A percentile compares a stretch with the other conserved stretches of the same genome.
These are phyloP conservation scores for Caenorhabditis parvicauda DNA, from an alignment of 2,888 invertebrate genomes.

Conservation along the genomic window DNA sequence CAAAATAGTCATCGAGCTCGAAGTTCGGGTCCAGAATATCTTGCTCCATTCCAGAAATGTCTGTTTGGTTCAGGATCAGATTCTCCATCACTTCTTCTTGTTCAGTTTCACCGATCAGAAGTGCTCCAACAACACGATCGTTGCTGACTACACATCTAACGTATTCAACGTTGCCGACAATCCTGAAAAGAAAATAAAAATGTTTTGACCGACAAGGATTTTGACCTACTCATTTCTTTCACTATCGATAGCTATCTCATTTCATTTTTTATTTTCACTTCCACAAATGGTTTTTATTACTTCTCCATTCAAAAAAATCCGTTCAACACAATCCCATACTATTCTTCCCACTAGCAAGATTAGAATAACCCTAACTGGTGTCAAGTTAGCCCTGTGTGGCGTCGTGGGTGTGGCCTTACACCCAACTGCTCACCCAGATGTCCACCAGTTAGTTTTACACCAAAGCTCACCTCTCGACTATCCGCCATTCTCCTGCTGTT, in stretches of 20 bases:
- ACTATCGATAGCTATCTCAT: not conserved
- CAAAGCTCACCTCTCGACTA: slow-evolving; percentile 21
- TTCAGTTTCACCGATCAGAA: slow-evolving; percentile 93
- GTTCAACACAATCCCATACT: too few species aligned
- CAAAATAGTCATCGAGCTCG: slow-evolving; percentile 98
- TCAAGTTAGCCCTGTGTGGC: too few species aligned
- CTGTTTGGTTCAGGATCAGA: slow-evolving; percentile 83
- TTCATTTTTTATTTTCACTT: slow-evolving; percentile 1
- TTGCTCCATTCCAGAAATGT: slow-evolving; percentile 82
- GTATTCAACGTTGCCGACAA: slow-evolving; percentile 62
- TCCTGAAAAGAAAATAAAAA: slow-evolving; percentile 22
- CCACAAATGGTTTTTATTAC: not conserved
- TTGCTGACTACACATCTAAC: slow-evolving; percentile 83
- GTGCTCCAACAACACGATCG: slow-evolving; percentile 84
- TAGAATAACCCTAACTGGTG: too few species aligned
- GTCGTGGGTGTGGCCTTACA: too few species aligned
- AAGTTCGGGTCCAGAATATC: slow-evolving; percentile 90
- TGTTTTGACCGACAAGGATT: not conserved
- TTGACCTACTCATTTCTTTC: not conserved
- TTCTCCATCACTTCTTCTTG: slow-evolving; percentile 75
- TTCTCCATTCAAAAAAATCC: too few species aligned
- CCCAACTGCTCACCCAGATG: too few species aligned
- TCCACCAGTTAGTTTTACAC: too few species aligned
- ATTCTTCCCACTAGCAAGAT: too few species aligned
- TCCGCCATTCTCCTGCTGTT: slow-evolving; percentile 22